These are phyloP conservation scores for Hecatera dysodea DNA, from an alignment of 2,888 invertebrate genomes.

Conservation along the genomic window DNA sequence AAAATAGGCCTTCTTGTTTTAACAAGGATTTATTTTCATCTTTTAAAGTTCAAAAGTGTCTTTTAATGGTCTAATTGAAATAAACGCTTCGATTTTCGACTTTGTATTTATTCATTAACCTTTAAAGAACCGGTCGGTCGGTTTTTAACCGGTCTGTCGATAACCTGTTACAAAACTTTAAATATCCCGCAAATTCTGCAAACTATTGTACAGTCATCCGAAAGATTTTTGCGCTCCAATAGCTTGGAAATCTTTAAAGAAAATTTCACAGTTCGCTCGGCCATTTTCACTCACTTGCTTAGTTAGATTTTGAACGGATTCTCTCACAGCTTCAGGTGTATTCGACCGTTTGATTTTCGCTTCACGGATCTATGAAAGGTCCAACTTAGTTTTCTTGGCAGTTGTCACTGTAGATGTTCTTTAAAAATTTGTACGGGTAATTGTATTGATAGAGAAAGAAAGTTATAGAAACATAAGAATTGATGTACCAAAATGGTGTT, in stretches of 20 bases:
- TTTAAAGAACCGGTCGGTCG: no score
- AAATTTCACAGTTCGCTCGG: constrained; percentile 60
- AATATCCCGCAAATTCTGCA: background rate
- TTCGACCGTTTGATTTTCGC: constrained; percentile 49
- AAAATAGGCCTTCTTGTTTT: no score
- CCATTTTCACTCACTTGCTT: constrained; percentile 40
- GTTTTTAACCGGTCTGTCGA: no score
- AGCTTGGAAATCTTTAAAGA: constrained; percentile 59
- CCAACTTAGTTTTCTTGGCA: constrained; percentile 17
- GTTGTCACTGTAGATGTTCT: constrained; percentile 1
- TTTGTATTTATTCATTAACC: no score
- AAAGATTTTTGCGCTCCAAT: constrained; percentile 42
- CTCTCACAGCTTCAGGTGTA: constrained; percentile 40
- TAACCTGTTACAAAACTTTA: background rate
- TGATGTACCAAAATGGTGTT: no score
- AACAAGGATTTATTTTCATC: no score
- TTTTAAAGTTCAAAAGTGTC: no score
- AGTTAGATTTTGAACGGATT: constrained; percentile 47
- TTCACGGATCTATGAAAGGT: constrained; percentile 34
- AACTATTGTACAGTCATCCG: constrained; percentile 45
- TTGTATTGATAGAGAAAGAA: no score
- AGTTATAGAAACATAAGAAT: no score
- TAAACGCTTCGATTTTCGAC: no score
- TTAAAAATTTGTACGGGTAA: background rate
- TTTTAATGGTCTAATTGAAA: no score